Evolutionary conservation across 2,113 vertebrate genomes (phyloP), one percentile per base, ranked within the genome.

Genomic region (Galbula dea): DNA sequence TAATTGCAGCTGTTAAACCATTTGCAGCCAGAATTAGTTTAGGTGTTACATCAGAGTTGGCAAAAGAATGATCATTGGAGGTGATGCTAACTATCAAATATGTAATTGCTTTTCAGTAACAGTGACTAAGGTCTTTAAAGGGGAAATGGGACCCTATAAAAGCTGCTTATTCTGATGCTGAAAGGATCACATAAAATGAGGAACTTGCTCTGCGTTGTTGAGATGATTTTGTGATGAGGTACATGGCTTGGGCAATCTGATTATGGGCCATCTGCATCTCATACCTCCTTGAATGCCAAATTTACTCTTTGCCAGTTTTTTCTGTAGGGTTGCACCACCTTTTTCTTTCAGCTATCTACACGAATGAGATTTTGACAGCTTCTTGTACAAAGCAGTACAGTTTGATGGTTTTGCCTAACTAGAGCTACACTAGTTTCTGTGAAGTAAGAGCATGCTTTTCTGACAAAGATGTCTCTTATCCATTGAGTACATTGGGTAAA

Each of bases 401-500:
- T 69, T n/a, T 55, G 36, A n/a, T 41, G 17, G 1, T 45, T 88
- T 83, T 81, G 16, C 39, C 21, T 59, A 39, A 51, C 10, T 67
- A 34, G 21, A 88, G 16, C 8, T 68, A 3, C 52, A 46, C 30
- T 55, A 37, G 37, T 86, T 80, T 74, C 41, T 48, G 24, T 55
- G 32, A 71, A 81, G 12, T 9, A 80, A 83, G 20, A 12, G 3
- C 32, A 36, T 83, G 15, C 6, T 21, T 78, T 88, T 90, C 43
- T 66, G 55, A 72, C 6, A 83, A 62, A 90, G 29, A 36, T 54
- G 1, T 49, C 37, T 58, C 67, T 62, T 63, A 74, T 81, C 24
- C 12, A 39, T 3, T 57, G 27, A 82, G 22, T 21, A 43, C 0
- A 0, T 24, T 63, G 22, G 71, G 8, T 41, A 80, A 24, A n/a